Evolutionary conservation across 2,113 vertebrate genomes (phyloP).

Genomic region (Dascyllus trimaculatus): DNA sequence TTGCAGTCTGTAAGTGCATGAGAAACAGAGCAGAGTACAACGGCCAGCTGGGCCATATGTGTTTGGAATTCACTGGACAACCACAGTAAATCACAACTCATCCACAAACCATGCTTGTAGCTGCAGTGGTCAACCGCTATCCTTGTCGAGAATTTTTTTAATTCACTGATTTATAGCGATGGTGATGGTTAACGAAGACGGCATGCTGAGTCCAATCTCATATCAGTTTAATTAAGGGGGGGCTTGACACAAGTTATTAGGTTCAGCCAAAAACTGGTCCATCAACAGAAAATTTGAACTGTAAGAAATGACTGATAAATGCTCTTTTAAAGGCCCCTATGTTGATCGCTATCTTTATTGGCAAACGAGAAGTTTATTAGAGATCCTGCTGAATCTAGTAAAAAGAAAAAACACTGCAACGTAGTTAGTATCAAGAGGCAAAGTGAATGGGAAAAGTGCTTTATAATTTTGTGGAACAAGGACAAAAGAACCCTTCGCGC

Average conservation of each 20-base stretch:
- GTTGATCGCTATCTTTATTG: too few relatives aligned
- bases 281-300: neutral
- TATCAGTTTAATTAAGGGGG: neutral
- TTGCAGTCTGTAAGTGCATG: constrained; percentile 8
- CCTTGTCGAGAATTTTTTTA: neutral
- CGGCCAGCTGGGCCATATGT: constrained; percentile 35
- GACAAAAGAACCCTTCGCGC: too few relatives aligned
- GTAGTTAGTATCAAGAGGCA: too few relatives aligned
- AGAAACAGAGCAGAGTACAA: constrained; percentile 13
- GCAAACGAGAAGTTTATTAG: too few relatives aligned
- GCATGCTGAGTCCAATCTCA: neutral
- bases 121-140: constrained; percentile 15
- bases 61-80: constrained; percentile 38
- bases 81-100: constrained; percentile 17
- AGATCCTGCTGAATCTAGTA: too few relatives aligned
- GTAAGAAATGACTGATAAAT: neutral
- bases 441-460: too few relatives aligned
- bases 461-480: too few relatives aligned
- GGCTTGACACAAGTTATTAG: neutral
- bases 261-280: neutral
- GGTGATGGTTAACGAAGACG: neutral
- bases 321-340: too few relatives aligned
- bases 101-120: constrained; percentile 23
- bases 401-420: too few relatives aligned
- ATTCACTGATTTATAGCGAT: constrained; percentile 13